These are phyloP conservation scores for Steromphala cineraria DNA, from an alignment of 2,888 invertebrate species.

Conservation along the genomic window DNA sequence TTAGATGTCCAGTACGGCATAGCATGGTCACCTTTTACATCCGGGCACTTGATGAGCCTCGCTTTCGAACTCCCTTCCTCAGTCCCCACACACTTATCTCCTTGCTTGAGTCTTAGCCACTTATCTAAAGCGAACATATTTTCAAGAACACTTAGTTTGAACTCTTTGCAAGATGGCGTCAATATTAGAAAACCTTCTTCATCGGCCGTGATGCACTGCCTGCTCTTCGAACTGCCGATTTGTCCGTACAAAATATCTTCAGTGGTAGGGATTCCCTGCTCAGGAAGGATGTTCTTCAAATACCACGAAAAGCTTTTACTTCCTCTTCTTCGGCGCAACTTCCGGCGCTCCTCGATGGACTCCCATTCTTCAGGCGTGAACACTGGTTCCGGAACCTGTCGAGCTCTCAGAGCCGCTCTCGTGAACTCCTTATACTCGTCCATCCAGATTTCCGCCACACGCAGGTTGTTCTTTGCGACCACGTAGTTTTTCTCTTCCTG, in stretches of 20 bases:
- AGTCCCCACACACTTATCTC: slow-evolving; percentile 19
- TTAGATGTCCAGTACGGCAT: too few relatives aligned
- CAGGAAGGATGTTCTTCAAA: slow-evolving; percentile 95
- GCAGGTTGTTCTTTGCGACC: slow-evolving; percentile 22
- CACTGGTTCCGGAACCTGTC: slow-evolving; percentile 11
- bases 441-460: slow-evolving; percentile 36
- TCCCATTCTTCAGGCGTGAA: slow-evolving; percentile 39
- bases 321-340: slow-evolving; percentile 86
- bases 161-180: slow-evolving; percentile 50
- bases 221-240: slow-evolving; percentile 45
- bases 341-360: slow-evolving; percentile 77
- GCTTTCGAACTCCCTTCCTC: background rate
- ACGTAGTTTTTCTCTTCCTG: background rate
- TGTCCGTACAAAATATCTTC: slow-evolving; percentile 48
- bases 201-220: slow-evolving; percentile 39
- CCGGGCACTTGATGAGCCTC: too few relatives aligned
- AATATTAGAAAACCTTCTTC: slow-evolving; percentile 46
- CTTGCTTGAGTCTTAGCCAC: slow-evolving; percentile 34
- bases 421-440: slow-evolving; percentile 31
- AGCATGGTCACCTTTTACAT: too few relatives aligned
- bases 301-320: slow-evolving; percentile 99
- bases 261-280: slow-evolving; percentile 75
- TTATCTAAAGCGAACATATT: slow-evolving; percentile 49
- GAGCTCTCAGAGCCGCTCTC: background rate
- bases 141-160: slow-evolving; percentile 45